Conservation (phyloP, 2,113 vertebrate species). For the Melanocharis versteri region DNA sequence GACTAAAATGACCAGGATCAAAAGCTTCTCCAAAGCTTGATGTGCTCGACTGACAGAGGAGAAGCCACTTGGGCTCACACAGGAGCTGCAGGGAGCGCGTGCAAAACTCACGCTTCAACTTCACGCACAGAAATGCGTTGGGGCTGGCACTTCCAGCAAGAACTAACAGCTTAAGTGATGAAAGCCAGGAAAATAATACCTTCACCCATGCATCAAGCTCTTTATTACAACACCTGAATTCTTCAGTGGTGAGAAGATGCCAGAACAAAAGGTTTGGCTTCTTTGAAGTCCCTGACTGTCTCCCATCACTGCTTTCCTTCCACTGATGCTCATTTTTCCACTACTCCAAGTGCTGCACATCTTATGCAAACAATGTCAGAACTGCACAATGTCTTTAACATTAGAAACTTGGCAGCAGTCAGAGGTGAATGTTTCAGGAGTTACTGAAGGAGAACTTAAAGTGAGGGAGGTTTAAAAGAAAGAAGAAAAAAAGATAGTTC, state of each 20-base stretch:
- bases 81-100: background rate
- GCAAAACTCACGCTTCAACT: background rate
- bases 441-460: background rate
- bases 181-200: background rate
- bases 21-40: background rate
- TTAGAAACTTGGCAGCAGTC: background rate
- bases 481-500: background rate
- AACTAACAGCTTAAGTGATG: background rate
- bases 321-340: background rate
- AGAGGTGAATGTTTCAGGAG: background rate
- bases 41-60: accelerated
- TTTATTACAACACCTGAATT: background rate
- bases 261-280: background rate
- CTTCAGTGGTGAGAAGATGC: background rate
- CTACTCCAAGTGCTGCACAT: background rate
- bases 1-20: background rate
- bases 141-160: background rate
- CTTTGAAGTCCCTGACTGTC: background rate
- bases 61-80: background rate
- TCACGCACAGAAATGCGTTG: background rate
- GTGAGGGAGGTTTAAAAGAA: background rate
- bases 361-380: background rate
- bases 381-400: background rate
- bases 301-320: background rate
- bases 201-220: background rate